A percentile compares a stretch with the other conserved stretches of the same genome.
phyloP scores from a whole-genome alignment of 2,113 vertebrate genomes.

The Euleptes europaea region DNA sequence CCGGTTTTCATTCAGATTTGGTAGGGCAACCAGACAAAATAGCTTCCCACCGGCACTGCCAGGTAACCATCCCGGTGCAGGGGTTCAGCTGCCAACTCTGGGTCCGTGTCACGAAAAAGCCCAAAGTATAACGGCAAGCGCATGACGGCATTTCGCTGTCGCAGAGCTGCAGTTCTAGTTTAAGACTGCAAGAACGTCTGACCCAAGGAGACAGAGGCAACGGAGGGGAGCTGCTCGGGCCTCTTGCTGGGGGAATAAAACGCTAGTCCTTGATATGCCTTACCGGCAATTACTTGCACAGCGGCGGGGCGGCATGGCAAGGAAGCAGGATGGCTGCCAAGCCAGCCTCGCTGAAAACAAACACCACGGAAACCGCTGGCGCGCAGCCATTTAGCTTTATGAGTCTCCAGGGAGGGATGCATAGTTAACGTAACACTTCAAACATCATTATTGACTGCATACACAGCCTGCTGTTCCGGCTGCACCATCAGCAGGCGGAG shows the following conservation, averaged over 20 bases:
- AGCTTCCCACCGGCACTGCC: too few relatives aligned
- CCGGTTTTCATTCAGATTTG: too few relatives aligned
- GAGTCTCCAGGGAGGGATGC: constrained; percentile 36
- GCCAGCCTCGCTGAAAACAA: not conserved
- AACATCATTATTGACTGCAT: not conserved
- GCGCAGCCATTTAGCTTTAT: not conserved
- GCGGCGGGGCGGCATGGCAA: not conserved
- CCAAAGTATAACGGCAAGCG: too few relatives aligned
- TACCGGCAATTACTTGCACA: not conserved
- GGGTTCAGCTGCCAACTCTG: too few relatives aligned
- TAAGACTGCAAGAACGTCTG: too few relatives aligned
- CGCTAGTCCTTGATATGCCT: not conserved
- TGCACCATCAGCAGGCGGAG: not conserved
- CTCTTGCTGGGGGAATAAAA: not conserved
- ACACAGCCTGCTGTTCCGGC: not conserved
- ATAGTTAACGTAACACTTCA: constrained; percentile 9
- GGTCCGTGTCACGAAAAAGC: too few relatives aligned
- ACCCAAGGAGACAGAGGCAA: too few relatives aligned
- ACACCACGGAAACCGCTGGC: rapidly evolving
- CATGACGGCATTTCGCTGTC: too few relatives aligned
- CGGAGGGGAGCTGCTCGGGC: not conserved
- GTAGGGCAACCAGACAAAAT: too few relatives aligned
- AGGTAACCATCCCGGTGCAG: too few relatives aligned
- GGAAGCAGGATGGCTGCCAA: rapidly evolving
- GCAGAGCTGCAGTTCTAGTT: too few relatives aligned